Evolutionary conservation across 1,140 invertebrate genomes (phyloP).

Genomic region (Acarapis woodi): DNA sequence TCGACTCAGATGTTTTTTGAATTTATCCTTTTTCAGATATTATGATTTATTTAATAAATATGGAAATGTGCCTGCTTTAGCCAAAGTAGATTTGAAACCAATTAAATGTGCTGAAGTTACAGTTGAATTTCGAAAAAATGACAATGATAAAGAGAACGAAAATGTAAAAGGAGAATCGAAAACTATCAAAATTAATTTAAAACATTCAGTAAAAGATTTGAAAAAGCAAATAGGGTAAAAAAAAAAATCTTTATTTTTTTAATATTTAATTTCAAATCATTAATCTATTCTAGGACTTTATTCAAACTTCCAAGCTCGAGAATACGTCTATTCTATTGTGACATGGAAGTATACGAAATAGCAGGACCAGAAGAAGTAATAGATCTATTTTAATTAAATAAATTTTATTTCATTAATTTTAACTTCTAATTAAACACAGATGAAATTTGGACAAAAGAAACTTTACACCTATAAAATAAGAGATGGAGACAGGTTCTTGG

Average conservation of each 20-base stretch:
- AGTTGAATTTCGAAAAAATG: slow-evolving; percentile 18
- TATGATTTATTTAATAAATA: slow-evolving; percentile 44
- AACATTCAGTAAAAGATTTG: slow-evolving; percentile 13
- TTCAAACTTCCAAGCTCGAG: slow-evolving; percentile 40
- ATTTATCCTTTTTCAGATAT: slow-evolving; percentile 28
- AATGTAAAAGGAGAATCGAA: neutral
- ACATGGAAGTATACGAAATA: slow-evolving; percentile 29
- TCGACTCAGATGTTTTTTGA: neutral
- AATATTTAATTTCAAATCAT: neutral
- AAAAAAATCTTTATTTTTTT: neutral
- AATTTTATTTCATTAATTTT: too few relatives aligned
- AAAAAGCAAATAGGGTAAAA: slow-evolving; percentile 11
- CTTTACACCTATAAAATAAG: slow-evolving; percentile 66
- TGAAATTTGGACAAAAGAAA: slow-evolving; percentile 39
- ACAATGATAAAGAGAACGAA: slow-evolving; percentile 5
- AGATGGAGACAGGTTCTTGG: slow-evolving; percentile 64
- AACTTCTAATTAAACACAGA: too few relatives aligned
- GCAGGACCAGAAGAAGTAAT: slow-evolving; percentile 11
- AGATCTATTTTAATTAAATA: too few relatives aligned
- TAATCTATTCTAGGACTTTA: slow-evolving; percentile 5
- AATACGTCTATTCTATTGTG: slow-evolving; percentile 51
- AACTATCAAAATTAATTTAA: slow-evolving; percentile 11
- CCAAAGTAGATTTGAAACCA: slow-evolving; percentile 49
- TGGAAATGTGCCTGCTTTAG: slow-evolving; percentile 53
- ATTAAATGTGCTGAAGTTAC: slow-evolving; percentile 54